Evolutionary conservation across 2,113 vertebrate genomes (phyloP), one percentile per base, ranked within the genome.

Genomic region (Peromyscus californicus): DNA sequence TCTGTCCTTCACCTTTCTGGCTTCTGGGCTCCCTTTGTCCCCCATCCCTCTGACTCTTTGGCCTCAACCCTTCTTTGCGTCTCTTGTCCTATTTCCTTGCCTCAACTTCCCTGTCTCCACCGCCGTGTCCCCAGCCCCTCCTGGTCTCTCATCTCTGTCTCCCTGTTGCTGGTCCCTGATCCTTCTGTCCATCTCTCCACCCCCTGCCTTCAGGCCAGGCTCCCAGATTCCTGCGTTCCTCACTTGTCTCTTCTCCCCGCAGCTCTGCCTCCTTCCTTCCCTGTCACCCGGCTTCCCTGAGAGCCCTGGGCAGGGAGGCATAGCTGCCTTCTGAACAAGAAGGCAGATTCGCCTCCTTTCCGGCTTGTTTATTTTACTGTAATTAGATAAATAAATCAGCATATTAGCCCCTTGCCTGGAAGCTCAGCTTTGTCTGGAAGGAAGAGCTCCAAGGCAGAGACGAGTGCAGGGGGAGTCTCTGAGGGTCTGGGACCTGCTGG

Each of bases 351-450:
- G n/a, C 93, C 97, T 97, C 97, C 39, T 97, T 98, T 92, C 96
- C 96, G 97, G 96, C 95, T 97, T 98, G 98, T 99, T 99, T 99
- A 98, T 98, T 98, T 99, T 98, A 90, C 98, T 98, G 59, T 99
- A 99, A 99, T 99, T 99, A 98, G 98, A 96, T 97, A 98, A 98
- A 99, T 99, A 98, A 98, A 98, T 99, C 98, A 98, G 93, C 98
- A 92, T 90, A 67, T 98, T 98, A 97, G 95, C 85, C 97, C 97
- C 97, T 95, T 98, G 98, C 98, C 98, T 96, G 95, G 95, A 91
- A 98, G 91, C 85, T 33, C 6, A 8, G 65, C 63, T 95, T 96
- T 65, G 85, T 93, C 90, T 94, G 88, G 96, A 96, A 97, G 89
- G 57, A 92, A 83, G 15, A 5, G 79, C 89, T 93, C 54, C 76